Evolutionary conservation across 2,113 vertebrate species (phyloP), one percentile per base, ranked within the genome.

Genomic region (Proterorhinus semilunaris): DNA sequence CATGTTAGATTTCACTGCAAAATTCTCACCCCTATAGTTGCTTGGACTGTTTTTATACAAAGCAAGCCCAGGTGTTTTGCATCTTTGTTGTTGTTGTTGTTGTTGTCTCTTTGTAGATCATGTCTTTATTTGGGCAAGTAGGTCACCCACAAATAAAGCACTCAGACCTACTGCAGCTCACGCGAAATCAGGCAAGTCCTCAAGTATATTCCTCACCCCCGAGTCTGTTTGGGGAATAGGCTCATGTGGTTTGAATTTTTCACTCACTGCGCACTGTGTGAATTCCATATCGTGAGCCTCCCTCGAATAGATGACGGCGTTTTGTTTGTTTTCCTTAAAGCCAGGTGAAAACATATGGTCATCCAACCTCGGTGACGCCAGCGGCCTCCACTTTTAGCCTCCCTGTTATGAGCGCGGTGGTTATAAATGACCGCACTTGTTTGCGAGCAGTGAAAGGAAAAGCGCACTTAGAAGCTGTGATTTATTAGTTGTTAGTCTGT

Each of bases 401-500:
- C 51, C 84, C 71, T 75, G 71, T 67, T 72, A 43, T 72, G 64
- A 67, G 69, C 72, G 45, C 49, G 66, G 67, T 75, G 78, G 83
- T 91, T 90, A 84, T 89, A 90, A 90, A 91, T 91, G 90, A 90
- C 88, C 83, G 75, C 52, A 42, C 66, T 80, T 87, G 82, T 88
- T 86, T 76, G 83, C 81, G 62, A 71, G 87, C 76, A 82, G 81
- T 79, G 83, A 81, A 84, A 87, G 85, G 83, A 91, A 91, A 91
- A 85, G 87, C 88, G 83, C 87, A 88, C 83, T 90, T 89, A 84
- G 84, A 72, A 79, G 79, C 87, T 71, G 84, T 87, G 84, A 90
- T 92, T 93, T 89, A 92, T 90, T 87, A 88, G 84, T 71, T 88
- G 91, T 82, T 83, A 66, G 86, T 69, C 73, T 76, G 79, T 84